Evolutionary conservation across 2,797 vertebrate species (phyloP), one percentile per base, ranked within the genome.

Genomic region (Epinephelus coioides): DNA sequence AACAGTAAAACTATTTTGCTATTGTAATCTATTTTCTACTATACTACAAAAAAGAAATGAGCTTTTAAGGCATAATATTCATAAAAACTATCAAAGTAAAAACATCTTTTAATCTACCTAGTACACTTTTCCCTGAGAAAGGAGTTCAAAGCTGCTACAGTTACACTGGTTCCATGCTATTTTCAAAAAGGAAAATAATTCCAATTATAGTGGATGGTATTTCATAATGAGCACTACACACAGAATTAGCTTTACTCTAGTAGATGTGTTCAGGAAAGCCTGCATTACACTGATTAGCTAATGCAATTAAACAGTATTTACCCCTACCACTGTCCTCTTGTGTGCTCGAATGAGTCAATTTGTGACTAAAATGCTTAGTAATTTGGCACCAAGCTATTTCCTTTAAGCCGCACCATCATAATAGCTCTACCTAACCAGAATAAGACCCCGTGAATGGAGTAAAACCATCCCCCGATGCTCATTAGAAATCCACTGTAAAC

Each of bases 281-380:
- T 89, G 84, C 78, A 65, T 78, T 76, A 79, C 63, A 79, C 62
- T 90, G 88, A 93, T 92, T 87, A 88, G 73, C 82, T 91, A 78
- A 90, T 89, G 80, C 79, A 91, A 89, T 93, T 91, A 88, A 88
- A 79, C 54, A 73, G 47, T 60, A 74, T 84, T 88, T 83, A 90
- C 34, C 76, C 62, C 34, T 54, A 65, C 85, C 71, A 85, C 79
- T 78, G 62, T 51, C 73, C 86, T 86, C 19, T 34, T 79, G 71
- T 76, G 76, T 85, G 71, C 81, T 79, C 17, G 4, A 91, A 79
- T 86, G 66, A 90, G 62, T 81, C 75, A 73, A 77, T 88, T 87
- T 83, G 81, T 77, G 71, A 88, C 30, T 84, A 70, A 90, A 88
- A 86, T 53, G 72, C 69, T 87, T 23, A 55, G 63, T 30, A 56